phyloP scores from a whole-genome alignment of 2,888 invertebrate species.

The Schizaphis graminum region DNA sequence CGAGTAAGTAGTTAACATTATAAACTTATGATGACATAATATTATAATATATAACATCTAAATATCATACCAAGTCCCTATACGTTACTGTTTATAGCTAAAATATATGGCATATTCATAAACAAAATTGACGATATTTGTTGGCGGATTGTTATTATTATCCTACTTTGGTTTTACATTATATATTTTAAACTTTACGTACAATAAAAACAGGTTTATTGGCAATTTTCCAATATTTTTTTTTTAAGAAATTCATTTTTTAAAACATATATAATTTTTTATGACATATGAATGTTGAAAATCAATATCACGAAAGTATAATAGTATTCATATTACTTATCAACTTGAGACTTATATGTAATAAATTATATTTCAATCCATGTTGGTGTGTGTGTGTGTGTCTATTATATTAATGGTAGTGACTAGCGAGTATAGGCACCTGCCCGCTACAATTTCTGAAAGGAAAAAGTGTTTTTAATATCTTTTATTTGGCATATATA shows the following conservation, averaged over 20 bases:
- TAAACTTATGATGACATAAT: background rate
- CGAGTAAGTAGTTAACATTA: background rate
- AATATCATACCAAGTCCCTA: background rate
- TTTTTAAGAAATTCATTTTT: conserved; percentile 11
- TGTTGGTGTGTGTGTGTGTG: background rate
- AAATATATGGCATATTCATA: background rate
- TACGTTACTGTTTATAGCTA: background rate
- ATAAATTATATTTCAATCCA: conserved; percentile 1
- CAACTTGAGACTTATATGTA: background rate
- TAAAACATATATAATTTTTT: conserved; percentile 9
- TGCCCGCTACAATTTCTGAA: background rate
- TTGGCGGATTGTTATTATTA: background rate
- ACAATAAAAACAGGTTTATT: conserved; percentile 24
- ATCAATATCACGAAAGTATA: background rate
- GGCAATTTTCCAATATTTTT: conserved; percentile 13
- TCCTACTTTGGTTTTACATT: conserved; percentile 6
- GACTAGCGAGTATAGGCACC: background rate
- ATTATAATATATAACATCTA: background rate
- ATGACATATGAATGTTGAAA: conserved; percentile 12
- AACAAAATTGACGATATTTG: background rate
- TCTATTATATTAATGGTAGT: background rate
- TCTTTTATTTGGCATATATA: background rate
- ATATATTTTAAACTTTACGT: conserved; percentile 4
- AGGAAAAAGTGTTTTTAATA: background rate
- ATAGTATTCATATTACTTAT: background rate